These are phyloP conservation scores for Vulpes vulpes DNA, from an alignment of 2,113 vertebrate species.

Conservation along the genomic window DNA sequence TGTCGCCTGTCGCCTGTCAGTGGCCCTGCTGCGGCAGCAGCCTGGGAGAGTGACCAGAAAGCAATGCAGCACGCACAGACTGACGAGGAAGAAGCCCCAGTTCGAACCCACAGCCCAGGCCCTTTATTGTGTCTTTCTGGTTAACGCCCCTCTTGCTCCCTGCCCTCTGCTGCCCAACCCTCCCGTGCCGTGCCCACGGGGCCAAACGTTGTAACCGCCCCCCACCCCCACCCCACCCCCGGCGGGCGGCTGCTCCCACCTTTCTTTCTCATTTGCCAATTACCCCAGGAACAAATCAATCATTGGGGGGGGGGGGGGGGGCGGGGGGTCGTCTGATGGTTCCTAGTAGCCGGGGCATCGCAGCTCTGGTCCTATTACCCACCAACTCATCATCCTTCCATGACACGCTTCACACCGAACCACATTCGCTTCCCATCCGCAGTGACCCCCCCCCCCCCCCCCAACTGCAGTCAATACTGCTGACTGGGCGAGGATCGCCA, in stretches of 20 bases:
- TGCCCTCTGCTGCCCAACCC: background rate
- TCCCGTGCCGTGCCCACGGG: background rate
- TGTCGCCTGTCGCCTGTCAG: background rate
- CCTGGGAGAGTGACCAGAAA: background rate
- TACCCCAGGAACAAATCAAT: constrained; percentile 14
- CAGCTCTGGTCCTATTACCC: background rate
- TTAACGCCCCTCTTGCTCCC: constrained; percentile 48
- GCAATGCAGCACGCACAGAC: background rate
- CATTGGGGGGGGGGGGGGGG: background rate
- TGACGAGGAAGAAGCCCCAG: background rate
- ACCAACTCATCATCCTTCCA: background rate
- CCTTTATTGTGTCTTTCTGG: background rate
- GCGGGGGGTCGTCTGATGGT: background rate
- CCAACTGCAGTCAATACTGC: constrained; percentile 28
- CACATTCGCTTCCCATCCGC: background rate
- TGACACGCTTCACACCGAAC: background rate
- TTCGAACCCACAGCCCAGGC: background rate
- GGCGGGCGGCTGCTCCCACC: background rate
- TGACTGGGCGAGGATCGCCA: constrained; percentile 9
- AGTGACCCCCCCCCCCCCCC: background rate
- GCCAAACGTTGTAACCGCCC: constrained; percentile 35
- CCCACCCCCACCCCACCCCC: background rate
- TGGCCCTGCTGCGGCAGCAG: background rate
- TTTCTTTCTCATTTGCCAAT: constrained; percentile 57
- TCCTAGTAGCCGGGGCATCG: background rate